A percentile compares a stretch with the other conserved stretches of the same genome.
These are phyloP conservation scores for Trilocha varians DNA, from an alignment of 2,888 invertebrate species.

Conservation along the genomic window DNA sequence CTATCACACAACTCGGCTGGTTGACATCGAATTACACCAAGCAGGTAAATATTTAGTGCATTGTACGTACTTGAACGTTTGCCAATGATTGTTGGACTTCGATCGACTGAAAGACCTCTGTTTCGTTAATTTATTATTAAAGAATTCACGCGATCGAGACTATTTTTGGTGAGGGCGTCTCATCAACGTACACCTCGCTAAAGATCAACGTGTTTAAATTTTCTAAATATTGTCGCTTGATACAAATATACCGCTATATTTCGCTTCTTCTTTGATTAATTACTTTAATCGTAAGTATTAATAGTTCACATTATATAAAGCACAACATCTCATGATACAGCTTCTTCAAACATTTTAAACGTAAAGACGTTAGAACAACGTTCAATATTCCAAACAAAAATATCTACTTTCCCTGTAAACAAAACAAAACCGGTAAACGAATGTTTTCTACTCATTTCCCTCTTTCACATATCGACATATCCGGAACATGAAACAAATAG, in stretches of 20 bases:
- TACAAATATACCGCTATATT: too few species aligned
- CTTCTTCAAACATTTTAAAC: neutral
- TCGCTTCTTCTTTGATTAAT: too few species aligned
- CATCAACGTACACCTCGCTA: slow-evolving; percentile 8
- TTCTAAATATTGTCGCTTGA: too few species aligned
- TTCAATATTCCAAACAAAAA: too few species aligned
- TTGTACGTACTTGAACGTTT: slow-evolving; percentile 55
- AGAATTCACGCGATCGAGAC: slow-evolving; percentile 39
- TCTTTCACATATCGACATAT: slow-evolving; percentile 6
- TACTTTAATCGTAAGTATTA: too few species aligned
- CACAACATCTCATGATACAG: too few species aligned
- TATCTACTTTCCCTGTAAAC: too few species aligned
- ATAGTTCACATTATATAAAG: too few species aligned
- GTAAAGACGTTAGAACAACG: neutral
- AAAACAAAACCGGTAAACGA: neutral
- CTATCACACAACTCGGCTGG: slow-evolving; percentile 31
- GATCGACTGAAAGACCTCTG: slow-evolving; percentile 52
- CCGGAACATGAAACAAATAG: slow-evolving; percentile 7
- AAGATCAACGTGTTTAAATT: slow-evolving; percentile 1
- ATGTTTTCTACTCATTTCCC: slow-evolving; percentile 4
- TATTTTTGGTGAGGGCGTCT: slow-evolving; percentile 32
- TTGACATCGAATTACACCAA: slow-evolving; percentile 42
- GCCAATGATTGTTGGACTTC: slow-evolving; percentile 64
- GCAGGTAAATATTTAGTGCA: slow-evolving; percentile 66
- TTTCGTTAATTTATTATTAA: slow-evolving; percentile 46